A percentile compares a stretch with the other conserved stretches of the same genome.
phyloP scores from a whole-genome alignment of 2,797 vertebrate species.

The Myotis findleyi region DNA sequence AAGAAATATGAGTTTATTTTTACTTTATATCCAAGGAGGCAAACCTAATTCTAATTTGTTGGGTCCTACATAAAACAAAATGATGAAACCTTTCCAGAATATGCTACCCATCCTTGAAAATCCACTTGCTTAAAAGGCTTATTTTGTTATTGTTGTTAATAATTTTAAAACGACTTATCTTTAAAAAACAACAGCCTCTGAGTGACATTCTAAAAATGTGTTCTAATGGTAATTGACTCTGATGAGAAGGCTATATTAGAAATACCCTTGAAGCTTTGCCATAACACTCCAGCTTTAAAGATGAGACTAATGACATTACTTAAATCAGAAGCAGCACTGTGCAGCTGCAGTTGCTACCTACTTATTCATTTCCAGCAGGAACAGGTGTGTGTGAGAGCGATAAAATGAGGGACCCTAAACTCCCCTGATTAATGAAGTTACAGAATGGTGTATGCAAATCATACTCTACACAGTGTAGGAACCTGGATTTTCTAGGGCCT shows the following conservation, averaged over 20 bases:
- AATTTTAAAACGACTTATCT: not conserved
- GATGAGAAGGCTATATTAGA: not conserved
- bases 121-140: not conserved
- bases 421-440: conserved; percentile 6
- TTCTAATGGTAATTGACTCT: conserved; percentile 29
- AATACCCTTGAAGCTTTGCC: conserved; percentile 25
- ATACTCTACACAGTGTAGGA: not conserved
- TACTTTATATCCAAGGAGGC: conserved; percentile 10
- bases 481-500: not conserved
- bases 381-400: not conserved
- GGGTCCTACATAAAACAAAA: not conserved
- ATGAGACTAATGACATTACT: not conserved
- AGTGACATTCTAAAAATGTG: conserved; percentile 44
- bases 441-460: conserved; percentile 21
- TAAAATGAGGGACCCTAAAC: not conserved
- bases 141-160: conserved; percentile 19
- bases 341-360: not conserved
- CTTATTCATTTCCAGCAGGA: not conserved
- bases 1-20: not conserved
- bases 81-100: not conserved
- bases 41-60: conserved; percentile 25
- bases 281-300: not conserved
- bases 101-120: conserved; percentile 28
- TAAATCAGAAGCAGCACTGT: not conserved
- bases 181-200: not conserved